These are phyloP conservation scores for Tragelaphus strepsiceros DNA, from an alignment of 2,113 vertebrate genomes.

Conservation along the genomic window DNA sequence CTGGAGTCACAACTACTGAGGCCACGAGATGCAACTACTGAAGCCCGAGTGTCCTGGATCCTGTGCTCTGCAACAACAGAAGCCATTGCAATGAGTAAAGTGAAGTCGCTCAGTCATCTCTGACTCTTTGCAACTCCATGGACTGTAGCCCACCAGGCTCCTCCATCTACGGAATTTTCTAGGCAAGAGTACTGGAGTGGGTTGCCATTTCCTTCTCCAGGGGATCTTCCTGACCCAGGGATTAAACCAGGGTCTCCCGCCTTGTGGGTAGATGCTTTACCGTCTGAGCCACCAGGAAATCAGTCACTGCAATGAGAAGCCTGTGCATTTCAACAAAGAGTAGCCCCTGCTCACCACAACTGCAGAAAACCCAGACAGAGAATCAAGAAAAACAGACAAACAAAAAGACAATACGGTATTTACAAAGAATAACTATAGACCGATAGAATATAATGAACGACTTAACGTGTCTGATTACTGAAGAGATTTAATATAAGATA, in stretches of 20 bases:
- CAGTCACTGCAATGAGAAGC: neutral
- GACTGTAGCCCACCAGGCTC: no score
- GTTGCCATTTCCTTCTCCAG: no score
- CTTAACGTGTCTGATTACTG: neutral
- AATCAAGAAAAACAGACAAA: neutral
- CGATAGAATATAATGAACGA: neutral
- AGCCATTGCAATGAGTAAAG: neutral
- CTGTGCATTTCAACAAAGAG: neutral
- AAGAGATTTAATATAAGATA: neutral
- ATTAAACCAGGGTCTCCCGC: no score
- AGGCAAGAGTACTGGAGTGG: no score
- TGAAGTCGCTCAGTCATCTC: no score
- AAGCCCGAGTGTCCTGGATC: neutral
- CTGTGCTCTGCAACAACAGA: neutral
- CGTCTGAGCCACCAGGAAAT: no score
- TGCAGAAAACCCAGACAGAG: neutral
- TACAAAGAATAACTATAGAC: neutral
- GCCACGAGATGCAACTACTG: accelerated
- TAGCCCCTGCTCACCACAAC: neutral
- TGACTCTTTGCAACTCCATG: no score
- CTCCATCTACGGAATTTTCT: no score
- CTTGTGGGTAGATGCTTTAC: no score
- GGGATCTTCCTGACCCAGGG: no score
- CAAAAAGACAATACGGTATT: neutral
- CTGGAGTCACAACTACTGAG: neutral